Percentiles rank a stretch among this genome's conserved stretches.
These are phyloP conservation scores for Cotesia glomerata DNA, from an alignment of 1,140 invertebrate genomes.

Conservation along the genomic window DNA sequence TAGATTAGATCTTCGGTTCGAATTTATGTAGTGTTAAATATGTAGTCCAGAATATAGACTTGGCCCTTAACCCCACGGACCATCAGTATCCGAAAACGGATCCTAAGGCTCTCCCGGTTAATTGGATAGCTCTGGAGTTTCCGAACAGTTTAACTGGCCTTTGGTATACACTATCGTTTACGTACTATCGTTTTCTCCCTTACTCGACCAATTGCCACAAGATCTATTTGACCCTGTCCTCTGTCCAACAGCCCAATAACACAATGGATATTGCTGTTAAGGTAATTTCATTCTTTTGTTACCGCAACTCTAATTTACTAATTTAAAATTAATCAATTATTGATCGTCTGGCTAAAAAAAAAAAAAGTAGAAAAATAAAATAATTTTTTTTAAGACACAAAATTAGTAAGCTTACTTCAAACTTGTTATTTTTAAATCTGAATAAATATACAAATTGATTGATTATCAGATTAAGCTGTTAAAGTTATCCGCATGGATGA, in stretches of 20 bases:
- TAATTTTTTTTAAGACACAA: no score
- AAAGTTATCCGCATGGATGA: constrained; percentile 48
- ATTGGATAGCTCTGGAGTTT: constrained; percentile 63
- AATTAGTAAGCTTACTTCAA: no score
- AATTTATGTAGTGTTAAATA: constrained; percentile 65
- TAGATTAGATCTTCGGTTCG: not conserved
- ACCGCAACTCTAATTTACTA: no score
- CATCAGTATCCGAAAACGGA: constrained; percentile 23
- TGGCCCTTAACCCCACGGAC: constrained; percentile 29
- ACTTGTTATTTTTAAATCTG: no score
- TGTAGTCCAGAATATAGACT: constrained; percentile 48
- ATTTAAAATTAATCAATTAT: no score
- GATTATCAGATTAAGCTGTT: constrained; percentile 5
- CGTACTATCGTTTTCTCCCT: not conserved
- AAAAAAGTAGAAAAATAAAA: no score
- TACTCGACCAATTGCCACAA: not conserved
- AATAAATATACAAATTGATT: constrained; percentile 1
- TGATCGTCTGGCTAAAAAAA: no score
- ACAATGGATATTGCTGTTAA: no score
- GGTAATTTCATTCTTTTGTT: no score
- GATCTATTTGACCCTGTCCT: no score
- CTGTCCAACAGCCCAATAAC: no score
- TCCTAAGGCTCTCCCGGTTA: constrained; percentile 55
- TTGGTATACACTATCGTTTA: constrained; percentile 46
- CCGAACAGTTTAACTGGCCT: constrained; percentile 64